phyloP scores from a whole-genome alignment of 2,797 vertebrate genomes.

The Rallus crepitans region DNA sequence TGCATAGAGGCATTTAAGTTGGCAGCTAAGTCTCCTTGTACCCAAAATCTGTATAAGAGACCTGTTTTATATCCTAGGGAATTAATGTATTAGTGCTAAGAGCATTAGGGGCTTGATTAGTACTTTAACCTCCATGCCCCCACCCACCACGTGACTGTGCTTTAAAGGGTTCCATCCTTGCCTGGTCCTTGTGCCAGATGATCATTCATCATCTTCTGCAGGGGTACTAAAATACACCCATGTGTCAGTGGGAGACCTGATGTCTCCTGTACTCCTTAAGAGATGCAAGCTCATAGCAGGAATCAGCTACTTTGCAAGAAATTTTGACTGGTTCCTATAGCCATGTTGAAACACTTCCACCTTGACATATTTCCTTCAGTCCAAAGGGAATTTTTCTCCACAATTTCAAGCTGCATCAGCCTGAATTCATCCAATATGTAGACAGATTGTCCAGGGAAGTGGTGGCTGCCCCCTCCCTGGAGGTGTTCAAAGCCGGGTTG shows the following conservation, averaged over 20 bases:
- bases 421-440: background rate
- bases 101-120: slow-evolving; percentile 20
- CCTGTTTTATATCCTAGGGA: background rate
- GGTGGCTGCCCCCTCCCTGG: no score
- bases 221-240: background rate
- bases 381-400: accelerated
- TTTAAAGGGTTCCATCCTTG: background rate
- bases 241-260: background rate
- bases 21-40: background rate
- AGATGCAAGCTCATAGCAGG: background rate
- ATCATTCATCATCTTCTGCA: background rate
- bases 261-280: background rate
- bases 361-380: background rate
- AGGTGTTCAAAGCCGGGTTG: no score
- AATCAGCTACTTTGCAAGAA: background rate
- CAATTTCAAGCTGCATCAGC: background rate
- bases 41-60: background rate
- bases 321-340: background rate
- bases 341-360: background rate
- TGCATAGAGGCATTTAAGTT: no score
- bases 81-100: slow-evolving; percentile 36
- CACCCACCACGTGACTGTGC: accelerated
- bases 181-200: background rate
- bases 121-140: background rate
- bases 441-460: no score